Evolutionary conservation across 1,140 invertebrate species (phyloP).

Genomic region (Apis dorsata): DNA sequence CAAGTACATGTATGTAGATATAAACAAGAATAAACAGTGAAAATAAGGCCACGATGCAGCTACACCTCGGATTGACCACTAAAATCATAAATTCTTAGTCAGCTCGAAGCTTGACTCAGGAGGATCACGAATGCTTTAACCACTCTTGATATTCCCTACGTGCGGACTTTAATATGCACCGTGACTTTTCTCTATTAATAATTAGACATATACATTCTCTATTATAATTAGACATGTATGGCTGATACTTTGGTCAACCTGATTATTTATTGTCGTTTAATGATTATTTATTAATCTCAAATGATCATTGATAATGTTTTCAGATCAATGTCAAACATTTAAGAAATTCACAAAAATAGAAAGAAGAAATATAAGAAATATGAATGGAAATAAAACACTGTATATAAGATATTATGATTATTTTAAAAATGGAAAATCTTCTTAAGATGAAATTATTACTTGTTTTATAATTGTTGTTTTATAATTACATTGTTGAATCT

Average conservation of each 20-base stretch:
- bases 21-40: constrained; percentile 6
- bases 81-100: constrained; percentile 65
- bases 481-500: too few species aligned
- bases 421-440: too few species aligned
- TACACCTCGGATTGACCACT: constrained; percentile 24
- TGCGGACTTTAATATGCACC: constrained; percentile 52
- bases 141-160: constrained; percentile 50
- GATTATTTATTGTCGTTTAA: constrained; percentile 73
- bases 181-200: constrained; percentile 63
- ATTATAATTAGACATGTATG: too few species aligned
- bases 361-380: too few species aligned
- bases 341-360: too few species aligned
- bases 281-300: constrained; percentile 74
- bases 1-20: neutral
- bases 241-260: constrained; percentile 44
- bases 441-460: too few species aligned
- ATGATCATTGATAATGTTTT: constrained; percentile 44
- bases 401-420: too few species aligned
- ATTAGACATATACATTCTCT: constrained; percentile 68
- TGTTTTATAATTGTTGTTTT: too few species aligned
- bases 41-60: constrained; percentile 19
- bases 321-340: too few species aligned
- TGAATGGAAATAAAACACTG: too few species aligned
- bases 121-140: constrained; percentile 32
- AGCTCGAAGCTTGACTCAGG: constrained; percentile 45